Conservation (phyloP, 2,888 invertebrate species). For the Drosophila anomalipes region DNA sequence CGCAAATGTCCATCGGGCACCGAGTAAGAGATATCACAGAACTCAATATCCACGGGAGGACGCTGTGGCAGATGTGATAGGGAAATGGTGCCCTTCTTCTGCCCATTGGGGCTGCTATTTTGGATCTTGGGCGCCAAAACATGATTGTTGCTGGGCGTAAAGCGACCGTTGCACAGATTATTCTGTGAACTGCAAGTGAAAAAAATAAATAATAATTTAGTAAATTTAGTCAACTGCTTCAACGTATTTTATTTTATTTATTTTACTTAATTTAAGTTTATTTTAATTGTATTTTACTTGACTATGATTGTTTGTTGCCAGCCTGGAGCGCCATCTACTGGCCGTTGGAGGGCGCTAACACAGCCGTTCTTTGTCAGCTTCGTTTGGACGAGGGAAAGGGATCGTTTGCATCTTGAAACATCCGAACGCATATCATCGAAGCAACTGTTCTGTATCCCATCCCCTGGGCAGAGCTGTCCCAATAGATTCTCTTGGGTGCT, state of each 20-base stretch:
- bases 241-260: not conserved
- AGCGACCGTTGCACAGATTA: slow-evolving; percentile 90
- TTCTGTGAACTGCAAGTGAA: slow-evolving; percentile 88
- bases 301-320: slow-evolving; percentile 63
- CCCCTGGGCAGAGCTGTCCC: not conserved
- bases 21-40: slow-evolving; percentile 94
- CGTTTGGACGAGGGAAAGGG: slow-evolving; percentile 78
- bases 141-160: slow-evolving; percentile 84
- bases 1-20: slow-evolving; percentile 93
- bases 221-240: not conserved
- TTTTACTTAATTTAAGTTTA: not conserved
- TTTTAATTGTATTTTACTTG: slow-evolving; percentile 59
- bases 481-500: not conserved
- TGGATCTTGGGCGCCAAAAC: slow-evolving; percentile 90
- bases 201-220: not conserved
- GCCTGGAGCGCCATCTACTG: slow-evolving; percentile 48
- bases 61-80: slow-evolving; percentile 93
- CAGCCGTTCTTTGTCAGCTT: slow-evolving; percentile 81
- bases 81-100: slow-evolving; percentile 90
- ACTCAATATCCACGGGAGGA: slow-evolving; percentile 96
- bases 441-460: slow-evolving; percentile 51
- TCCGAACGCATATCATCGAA: slow-evolving; percentile 68
- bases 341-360: slow-evolving; percentile 72
- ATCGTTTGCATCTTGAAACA: slow-evolving; percentile 50
- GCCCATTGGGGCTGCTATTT: slow-evolving; percentile 87